These are phyloP conservation scores for Silurus aristotelis DNA, from an alignment of 2,797 vertebrate genomes.

Conservation along the genomic window DNA sequence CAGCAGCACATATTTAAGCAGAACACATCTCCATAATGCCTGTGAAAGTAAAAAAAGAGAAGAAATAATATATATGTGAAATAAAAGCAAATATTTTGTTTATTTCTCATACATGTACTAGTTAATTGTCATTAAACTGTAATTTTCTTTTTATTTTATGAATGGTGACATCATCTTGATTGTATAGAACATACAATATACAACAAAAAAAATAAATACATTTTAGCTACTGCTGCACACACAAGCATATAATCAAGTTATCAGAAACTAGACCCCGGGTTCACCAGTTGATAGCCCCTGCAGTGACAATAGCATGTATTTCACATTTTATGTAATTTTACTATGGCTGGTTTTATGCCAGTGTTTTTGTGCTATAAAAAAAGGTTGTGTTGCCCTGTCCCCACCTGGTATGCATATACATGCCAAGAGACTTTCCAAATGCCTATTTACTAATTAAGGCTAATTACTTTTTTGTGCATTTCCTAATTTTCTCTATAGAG, in stretches of 20 bases:
- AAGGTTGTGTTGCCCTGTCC: neutral
- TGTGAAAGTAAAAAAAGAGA: neutral
- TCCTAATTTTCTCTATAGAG: neutral
- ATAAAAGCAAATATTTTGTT: neutral
- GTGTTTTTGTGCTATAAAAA: neutral
- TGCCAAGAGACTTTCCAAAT: neutral
- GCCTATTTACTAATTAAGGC: neutral
- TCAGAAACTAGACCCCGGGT: neutral
- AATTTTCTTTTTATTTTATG: too few species aligned
- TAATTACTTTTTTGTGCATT: neutral
- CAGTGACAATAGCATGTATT: neutral
- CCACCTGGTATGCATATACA: neutral
- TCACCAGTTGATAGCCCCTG: neutral
- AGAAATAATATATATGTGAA: neutral
- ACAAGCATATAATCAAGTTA: neutral
- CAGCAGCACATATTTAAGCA: neutral
- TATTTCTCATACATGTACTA: neutral
- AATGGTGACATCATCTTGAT: neutral
- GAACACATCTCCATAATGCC: neutral
- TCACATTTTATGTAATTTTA: neutral
- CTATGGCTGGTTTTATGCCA: neutral
- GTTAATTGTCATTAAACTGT: neutral
- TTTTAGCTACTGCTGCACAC: neutral
- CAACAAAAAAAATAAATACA: neutral
- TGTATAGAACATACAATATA: neutral